Evolutionary conservation across 2,797 vertebrate species (phyloP), one percentile per base, ranked within the genome.

Genomic region (Sciurus vulgaris): DNA sequence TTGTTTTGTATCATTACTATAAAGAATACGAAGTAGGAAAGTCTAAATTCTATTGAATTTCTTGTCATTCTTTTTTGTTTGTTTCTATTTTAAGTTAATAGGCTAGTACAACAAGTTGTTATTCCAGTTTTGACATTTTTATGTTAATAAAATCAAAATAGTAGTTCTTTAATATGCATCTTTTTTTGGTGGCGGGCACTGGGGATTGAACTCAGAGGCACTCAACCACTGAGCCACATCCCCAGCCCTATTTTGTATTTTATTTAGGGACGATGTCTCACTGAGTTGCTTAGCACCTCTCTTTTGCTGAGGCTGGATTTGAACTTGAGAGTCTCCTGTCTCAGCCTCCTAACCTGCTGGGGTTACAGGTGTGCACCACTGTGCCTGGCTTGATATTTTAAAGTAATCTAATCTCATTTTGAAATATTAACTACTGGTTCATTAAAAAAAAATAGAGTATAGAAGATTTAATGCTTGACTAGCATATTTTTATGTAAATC

Each of bases 11-110:
- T 61, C 49, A 18, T n/a, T 93, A 87, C 91, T 96, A 20, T 91
- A 38, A 22, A 9, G 0, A 92, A n/a, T 87, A 70, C 11, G 47
- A 73, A 96, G 77, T 91, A 38, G 3, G 14, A 76, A 93, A 88
- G 7, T 85, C 91, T 96, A 81, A 87, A 69, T 90, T 97, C 14
- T 97, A 44, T 26, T 84, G 72, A 44, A 78, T 59, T 97, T 96
- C 20, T 86, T 54, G 18, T 44, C n/a, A n/a, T 33, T 61, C 44
- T 10, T 35, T 67, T 92, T 63, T 30, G 61, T 3, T 86, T 89
- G 41, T 94, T 78, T 87, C 26, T 76, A 0, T 85, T 97, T 96
- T 96, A 7, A 5, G 49, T 74, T 73, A 83, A 86, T 92, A 79
- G 61, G 72, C 13, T 24, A 93, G 28, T 89, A 76, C 70, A 14